Conservation (phyloP, 2,888 invertebrate species). For the Alentia gelatinosa region DNA sequence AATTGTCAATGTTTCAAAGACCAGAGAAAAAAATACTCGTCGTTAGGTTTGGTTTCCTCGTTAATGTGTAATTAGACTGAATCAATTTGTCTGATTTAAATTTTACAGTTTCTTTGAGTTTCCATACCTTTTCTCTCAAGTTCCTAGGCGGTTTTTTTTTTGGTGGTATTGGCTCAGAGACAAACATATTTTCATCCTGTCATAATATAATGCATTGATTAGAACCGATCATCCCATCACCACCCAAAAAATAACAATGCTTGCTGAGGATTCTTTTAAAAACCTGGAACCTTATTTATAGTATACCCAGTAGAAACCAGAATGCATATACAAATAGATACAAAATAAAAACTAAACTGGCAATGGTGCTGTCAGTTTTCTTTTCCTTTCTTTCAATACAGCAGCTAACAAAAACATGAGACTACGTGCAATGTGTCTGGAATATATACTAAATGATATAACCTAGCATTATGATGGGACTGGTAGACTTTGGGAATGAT, state of each 20-base stretch:
- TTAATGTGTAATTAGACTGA: too few species aligned
- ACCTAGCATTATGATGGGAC: slow-evolving; percentile 27
- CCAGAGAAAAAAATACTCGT: too few species aligned
- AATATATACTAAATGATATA: slow-evolving; percentile 32
- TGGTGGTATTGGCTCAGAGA: too few species aligned
- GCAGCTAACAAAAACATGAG: slow-evolving; percentile 28
- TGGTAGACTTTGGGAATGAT: slow-evolving; percentile 39
- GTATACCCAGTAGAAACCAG: not conserved
- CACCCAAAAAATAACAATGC: not conserved
- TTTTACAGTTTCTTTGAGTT: too few species aligned
- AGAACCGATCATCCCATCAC: not conserved
- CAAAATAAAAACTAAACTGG: not conserved
- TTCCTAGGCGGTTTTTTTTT: too few species aligned
- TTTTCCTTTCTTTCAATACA: too few species aligned
- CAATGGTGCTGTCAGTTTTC: slow-evolving; percentile 13
- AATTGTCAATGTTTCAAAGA: too few species aligned
- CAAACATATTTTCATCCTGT: too few species aligned
- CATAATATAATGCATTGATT: not conserved
- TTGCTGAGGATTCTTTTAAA: not conserved
- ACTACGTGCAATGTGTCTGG: not conserved
- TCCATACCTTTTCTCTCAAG: too few species aligned
- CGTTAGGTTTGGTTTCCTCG: too few species aligned
- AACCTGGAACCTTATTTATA: not conserved
- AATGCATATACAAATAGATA: not conserved
- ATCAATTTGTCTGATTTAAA: too few species aligned